Evolutionary conservation across 2,797 vertebrate species (phyloP).

Genomic region (Notolepis coatsorum): DNA sequence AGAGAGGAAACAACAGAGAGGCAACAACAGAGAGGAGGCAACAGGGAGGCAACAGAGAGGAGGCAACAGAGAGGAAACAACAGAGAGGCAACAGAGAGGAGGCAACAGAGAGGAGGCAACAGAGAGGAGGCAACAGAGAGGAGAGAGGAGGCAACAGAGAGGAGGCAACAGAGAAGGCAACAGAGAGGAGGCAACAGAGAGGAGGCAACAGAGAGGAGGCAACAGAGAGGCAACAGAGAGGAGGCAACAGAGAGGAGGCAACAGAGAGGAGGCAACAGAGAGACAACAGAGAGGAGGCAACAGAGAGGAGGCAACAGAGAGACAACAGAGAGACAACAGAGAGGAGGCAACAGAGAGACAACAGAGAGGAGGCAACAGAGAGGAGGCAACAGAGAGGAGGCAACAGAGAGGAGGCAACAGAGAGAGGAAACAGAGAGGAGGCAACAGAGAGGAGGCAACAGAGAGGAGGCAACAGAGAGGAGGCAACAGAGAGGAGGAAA

Average conservation of each 20-base stretch:
- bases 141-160: constrained; percentile 26
- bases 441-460: constrained; percentile 9
- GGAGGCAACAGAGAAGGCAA: constrained; percentile 14
- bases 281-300: constrained; percentile 16
- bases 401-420: constrained; percentile 46
- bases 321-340: constrained; percentile 28
- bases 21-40: constrained; percentile 16
- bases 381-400: constrained; percentile 20
- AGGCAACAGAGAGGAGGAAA: too few relatives aligned
- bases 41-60: too few relatives aligned
- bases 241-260: constrained; percentile 8
- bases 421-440: constrained; percentile 31
- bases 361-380: constrained; percentile 2
- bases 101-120: constrained; percentile 11
- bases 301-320: constrained; percentile 51
- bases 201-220: constrained; percentile 18
- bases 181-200: neutral
- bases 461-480: constrained; percentile 24
- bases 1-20: neutral
- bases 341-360: constrained; percentile 12
- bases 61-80: constrained; percentile 14
- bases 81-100: too few relatives aligned
- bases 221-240: constrained; percentile 21
- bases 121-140: constrained; percentile 52
- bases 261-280: constrained; percentile 7